Base-by-base conservation (phyloP, 2,888 invertebrate species). In the Eupithecia abbreviata region DNA sequence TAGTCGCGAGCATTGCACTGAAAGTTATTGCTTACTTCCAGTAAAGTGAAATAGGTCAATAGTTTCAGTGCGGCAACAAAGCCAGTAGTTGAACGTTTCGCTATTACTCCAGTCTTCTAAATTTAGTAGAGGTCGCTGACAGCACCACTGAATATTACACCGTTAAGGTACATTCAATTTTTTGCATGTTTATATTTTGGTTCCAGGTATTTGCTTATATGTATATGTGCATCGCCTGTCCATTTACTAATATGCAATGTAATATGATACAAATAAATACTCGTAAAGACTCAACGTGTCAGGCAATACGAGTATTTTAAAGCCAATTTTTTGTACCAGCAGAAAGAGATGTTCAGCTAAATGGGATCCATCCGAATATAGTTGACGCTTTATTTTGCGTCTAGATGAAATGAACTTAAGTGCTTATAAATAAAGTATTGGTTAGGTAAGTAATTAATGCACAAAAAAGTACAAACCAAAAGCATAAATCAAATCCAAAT, bases 1-100 rank as follows among this genome's bases (percentile, higher is more conserved):
- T 91, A 88, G 87, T 88, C 84, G 87, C 90, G 90, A 91, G 89
- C 91, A 86, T 87, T 92, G 92, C 91, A 90, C 92, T 93, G 93
- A 94, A 94, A 93, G 92, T 95, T 93, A 94, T 93, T 90, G 91
- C 93, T 92, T 93, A 92, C 91, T 93, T 93, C 94, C 93, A 94
- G 94, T 91, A 92, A 93, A 90, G 90, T 90, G 89, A 95, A 93
- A 93, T 95, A 93, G 94, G 94, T 95, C 94, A 95, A 94, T 94
- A 94, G 94, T 93, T 95, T 93, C 94, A 94, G 93, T 90, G 86
- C 92, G 89, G 93, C 91, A 93, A 94, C 94, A 94, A 94, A 93
- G 92, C 92, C 86, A 91, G 93, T 92, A 91, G 92, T 91, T 89
- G 90, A 93, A 93, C 89, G 91, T 86, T 87, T 90, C 86, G 88